Percentiles rank a stretch among this genome's conserved stretches.
phyloP scores from a whole-genome alignment of 2,113 vertebrate genomes.

The Otocyon megalotis region DNA sequence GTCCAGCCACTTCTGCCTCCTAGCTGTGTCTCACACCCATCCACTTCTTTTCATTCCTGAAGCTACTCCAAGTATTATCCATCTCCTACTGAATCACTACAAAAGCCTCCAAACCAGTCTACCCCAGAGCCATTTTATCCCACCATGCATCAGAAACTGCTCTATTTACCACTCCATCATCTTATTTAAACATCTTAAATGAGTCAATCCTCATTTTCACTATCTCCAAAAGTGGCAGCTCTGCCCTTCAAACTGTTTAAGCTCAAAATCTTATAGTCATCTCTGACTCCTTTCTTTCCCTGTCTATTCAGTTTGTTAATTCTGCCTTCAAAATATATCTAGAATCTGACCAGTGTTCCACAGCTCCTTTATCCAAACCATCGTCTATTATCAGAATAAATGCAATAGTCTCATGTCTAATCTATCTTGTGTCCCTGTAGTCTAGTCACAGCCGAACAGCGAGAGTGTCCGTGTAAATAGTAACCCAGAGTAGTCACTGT shows the following conservation, averaged over 20 bases:
- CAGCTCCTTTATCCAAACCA: background rate
- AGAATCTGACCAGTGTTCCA: background rate
- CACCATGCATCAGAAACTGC: background rate
- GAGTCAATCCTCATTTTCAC: background rate
- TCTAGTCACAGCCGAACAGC: background rate
- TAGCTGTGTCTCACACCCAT: background rate
- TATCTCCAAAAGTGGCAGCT: background rate
- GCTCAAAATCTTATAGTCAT: background rate
- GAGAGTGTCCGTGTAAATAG: background rate
- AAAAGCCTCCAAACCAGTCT: background rate
- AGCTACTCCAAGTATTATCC: background rate
- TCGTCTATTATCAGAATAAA: background rate
- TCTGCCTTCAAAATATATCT: background rate
- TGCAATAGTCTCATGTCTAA: background rate
- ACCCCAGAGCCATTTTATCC: background rate
- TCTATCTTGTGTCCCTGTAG: background rate
- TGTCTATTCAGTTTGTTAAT: background rate
- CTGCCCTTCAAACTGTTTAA: background rate
- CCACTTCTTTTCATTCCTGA: background rate
- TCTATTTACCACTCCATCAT: background rate
- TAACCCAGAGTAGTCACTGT: background rate
- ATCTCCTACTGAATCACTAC: background rate
- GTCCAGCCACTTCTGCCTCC: background rate
- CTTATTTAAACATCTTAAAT: background rate
- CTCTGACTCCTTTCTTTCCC: background rate